Evolutionary conservation across 2,888 invertebrate species (phyloP), one percentile per base, ranked within the genome.

Genomic region (Perithous albicinctus): DNA sequence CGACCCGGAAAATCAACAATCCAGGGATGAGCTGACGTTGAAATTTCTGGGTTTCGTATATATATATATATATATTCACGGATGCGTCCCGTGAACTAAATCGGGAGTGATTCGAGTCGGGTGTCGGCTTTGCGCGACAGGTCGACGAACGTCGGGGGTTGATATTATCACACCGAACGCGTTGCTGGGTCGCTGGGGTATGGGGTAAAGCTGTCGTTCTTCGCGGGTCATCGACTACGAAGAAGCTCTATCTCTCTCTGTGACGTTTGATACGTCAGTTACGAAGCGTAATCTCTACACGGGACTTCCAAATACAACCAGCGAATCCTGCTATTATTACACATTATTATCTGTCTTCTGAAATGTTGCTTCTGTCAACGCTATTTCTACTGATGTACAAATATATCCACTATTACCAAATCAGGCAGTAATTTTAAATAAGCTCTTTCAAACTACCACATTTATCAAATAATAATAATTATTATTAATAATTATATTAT

Each of bases 91-190:
- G 59, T 56, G 75, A 35, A 75, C 78, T 51, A 64, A 72, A 54
- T 56, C 41, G 64, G 26, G 12, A 32, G 69, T 56, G 63, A 78
- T 69, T 32, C 69, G 61, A 32, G 69, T 15, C 23, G 41, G 46
- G 72, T 59, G 75, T 48, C 66, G 59, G 46, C n/a, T 70, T 59
- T 78, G 82, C 8, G 69, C 64, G 84, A 82, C 74, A 74, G 77
- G 79, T 84, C 67, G 75, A 80, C 78, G 78, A 78, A 78, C 82
- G 74, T 38, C n/a, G n/a, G 54, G 38, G 67, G 79, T 84, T 82
- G 82, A 84, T 82, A 82, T 84, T 78, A 41, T 61, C 64, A 56
- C 66, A 32, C n/a, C n/a, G n/a, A 70, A 70, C 38, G 56, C 61
- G 73, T 48, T 59, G 29, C 26, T 41, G 43, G 56, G 64, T 66